A percentile compares a stretch with the other conserved stretches of the same genome.
These are phyloP conservation scores for Trematocara zebra DNA, from an alignment of 2,113 vertebrate genomes.

Conservation along the genomic window DNA sequence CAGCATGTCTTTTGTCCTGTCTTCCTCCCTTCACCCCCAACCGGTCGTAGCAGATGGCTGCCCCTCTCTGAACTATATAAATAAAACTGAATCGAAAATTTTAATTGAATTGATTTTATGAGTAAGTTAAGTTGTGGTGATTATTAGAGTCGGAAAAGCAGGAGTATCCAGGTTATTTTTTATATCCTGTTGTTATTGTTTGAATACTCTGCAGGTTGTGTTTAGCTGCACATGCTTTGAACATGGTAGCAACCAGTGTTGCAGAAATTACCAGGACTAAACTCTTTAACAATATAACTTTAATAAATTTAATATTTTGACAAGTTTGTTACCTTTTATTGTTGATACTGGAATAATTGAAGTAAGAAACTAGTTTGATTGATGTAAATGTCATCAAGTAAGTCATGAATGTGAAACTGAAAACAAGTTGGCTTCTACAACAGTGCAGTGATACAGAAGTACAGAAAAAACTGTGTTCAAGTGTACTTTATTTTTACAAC, in stretches of 20 bases:
- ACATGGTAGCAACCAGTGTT: not conserved
- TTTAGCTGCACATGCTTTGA: not conserved
- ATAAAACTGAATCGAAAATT: not conserved
- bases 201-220: not conserved
- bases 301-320: not conserved
- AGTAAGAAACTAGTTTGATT: not conserved
- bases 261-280: not conserved
- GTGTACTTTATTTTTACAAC: not conserved
- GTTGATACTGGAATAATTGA: not conserved
- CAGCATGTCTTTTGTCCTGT: not conserved
- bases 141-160: not conserved
- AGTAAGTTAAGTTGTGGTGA: not conserved
- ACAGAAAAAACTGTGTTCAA: not conserved
- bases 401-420: not conserved
- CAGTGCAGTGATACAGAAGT: not conserved
- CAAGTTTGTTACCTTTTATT: not conserved
- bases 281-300: not conserved
- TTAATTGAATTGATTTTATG: not conserved
- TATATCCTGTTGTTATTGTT: not conserved
- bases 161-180: not conserved
- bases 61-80: not conserved
- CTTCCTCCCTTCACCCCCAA: not conserved
- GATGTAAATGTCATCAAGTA: not conserved
- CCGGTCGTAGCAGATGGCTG: not conserved
- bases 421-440: not conserved